Evolutionary conservation across 2,113 vertebrate species (phyloP), one percentile per base, ranked within the genome.

Genomic region (Prochilodus magdalenae): DNA sequence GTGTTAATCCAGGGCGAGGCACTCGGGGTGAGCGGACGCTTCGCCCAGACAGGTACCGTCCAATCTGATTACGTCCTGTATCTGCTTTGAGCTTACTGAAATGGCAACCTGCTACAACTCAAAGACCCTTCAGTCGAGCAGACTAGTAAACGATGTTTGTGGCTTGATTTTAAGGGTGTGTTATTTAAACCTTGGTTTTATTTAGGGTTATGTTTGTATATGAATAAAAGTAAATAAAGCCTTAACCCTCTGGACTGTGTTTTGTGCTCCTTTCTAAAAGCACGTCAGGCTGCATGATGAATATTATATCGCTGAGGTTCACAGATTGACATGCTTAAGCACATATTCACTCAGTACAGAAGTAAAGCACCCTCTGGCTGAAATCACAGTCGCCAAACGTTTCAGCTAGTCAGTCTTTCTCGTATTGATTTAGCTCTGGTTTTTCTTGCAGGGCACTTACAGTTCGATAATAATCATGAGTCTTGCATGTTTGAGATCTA

Each of bases 31-130:
- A 36, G 10, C 33, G 3, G 30, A 24, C 29, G 33, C 65, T 33
- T 1, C 12, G n/a, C 30, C 65, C 66, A 70, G 33, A 13, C 33
- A 70, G 65, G 57, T 60, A 60, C 57, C 26, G 57, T 60, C 57
- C 57, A 60, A 60, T 67, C 65, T 67, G 33, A 70, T 70, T 70
- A 70, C 20, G 20, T 36, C n/a, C 22, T 3, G 40, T 60, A 55
- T 55, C 53, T 55, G 57, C 57, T 60, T 60, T 60, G 24, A 70
- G 20, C 22, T n/a, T 2, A 24, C 8, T 13, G 22, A 22, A 70
- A 70, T 70, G 12, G 22, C 36, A 13, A n/a, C 22, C 22, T 70
- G 40, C 5, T 44, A 20, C 22, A 70, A 3, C 10, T 44, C 5
- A 70, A 14, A 10, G 33, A 33, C 65, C 36, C 7, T 67, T 20